phyloP scores from a whole-genome alignment of 2,113 vertebrate species.

The Edolisoma coerulescens region DNA sequence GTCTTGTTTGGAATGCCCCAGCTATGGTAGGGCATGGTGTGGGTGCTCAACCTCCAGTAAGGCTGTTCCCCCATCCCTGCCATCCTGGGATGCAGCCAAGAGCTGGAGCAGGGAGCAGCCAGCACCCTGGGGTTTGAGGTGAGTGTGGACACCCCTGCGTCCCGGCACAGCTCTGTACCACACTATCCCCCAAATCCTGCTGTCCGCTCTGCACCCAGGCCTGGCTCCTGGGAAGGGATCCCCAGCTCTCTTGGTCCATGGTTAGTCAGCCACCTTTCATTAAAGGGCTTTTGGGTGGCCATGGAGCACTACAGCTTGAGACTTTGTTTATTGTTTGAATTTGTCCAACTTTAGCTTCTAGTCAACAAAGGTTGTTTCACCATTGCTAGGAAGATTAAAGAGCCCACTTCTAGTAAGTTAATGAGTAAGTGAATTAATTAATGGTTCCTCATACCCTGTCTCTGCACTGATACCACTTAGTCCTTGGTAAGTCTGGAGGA shows the following conservation, averaged over 20 bases:
- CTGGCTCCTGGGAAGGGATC: neutral
- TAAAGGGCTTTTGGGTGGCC: neutral
- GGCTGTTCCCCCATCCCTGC: neutral
- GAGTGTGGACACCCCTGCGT: neutral
- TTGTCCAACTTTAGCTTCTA: neutral
- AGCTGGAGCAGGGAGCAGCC: neutral
- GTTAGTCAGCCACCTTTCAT: neutral
- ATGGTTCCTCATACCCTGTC: slow-evolving; percentile 9
- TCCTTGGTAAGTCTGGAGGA: neutral
- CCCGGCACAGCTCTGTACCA: neutral
- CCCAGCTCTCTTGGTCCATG: accelerated
- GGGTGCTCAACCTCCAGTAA: neutral
- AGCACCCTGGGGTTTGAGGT: neutral
- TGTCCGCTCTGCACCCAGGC: neutral
- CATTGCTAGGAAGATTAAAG: slow-evolving; percentile 16
- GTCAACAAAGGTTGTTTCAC: neutral
- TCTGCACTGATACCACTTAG: neutral
- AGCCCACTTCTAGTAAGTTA: neutral
- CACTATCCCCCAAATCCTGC: neutral
- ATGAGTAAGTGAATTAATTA: slow-evolving; percentile 46
- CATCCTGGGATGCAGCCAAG: neutral
- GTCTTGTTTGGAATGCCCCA: neutral
- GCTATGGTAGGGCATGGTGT: accelerated
- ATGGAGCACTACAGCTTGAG: neutral
- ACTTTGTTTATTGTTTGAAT: neutral